Percentiles rank a stretch among this genome's conserved stretches.
Conservation (phyloP, 2,888 invertebrate genomes). For the Buathra laborator region DNA sequence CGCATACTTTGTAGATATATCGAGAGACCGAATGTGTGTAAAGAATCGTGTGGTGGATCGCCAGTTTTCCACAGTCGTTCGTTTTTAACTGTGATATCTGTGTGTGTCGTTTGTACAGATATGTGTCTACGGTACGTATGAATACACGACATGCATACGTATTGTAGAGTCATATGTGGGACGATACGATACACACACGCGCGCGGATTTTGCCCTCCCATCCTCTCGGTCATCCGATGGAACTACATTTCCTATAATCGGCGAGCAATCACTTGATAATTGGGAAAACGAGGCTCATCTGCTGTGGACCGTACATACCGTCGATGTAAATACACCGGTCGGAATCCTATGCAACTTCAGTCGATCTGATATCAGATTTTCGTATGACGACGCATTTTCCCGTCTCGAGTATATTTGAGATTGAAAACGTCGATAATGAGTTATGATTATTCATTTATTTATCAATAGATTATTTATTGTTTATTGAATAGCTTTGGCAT, state of each 20-base stretch:
- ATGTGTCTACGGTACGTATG: neutral
- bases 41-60: no score
- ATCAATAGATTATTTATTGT: no score
- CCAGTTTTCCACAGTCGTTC: neutral
- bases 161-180: neutral
- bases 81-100: neutral
- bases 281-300: constrained; percentile 65
- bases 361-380: constrained; percentile 4
- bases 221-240: constrained; percentile 66
- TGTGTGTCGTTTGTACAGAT: neutral
- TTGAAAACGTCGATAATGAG: no score
- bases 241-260: constrained; percentile 82
- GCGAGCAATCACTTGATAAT: constrained; percentile 80
- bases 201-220: neutral
- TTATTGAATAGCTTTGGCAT: no score
- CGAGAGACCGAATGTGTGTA: no score
- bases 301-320: constrained; percentile 15
- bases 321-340: neutral
- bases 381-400: neutral
- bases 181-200: neutral
- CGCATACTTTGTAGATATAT: no score
- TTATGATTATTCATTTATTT: no score
- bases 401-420: neutral
- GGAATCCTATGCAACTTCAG: neutral
- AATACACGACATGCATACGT: neutral